Evolutionary conservation across 2,113 vertebrate species (phyloP), one percentile per base, ranked within the genome.

Genomic region (Nesoenas mayeri): DNA sequence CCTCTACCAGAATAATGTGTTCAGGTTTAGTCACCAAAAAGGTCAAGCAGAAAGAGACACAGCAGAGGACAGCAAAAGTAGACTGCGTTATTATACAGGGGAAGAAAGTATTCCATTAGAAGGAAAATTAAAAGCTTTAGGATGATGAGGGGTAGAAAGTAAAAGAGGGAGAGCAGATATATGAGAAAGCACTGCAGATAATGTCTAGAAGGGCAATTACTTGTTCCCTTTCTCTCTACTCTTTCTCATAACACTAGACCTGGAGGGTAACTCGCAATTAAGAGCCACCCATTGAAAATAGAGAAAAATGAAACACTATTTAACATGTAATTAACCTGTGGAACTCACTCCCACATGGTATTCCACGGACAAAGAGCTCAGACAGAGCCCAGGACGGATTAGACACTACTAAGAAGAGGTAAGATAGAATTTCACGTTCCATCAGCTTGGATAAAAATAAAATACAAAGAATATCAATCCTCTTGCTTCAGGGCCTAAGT

Each of bases 381-480:
- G 91, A 56, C 25, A 84, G 77, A 86, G 65, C 40, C 31, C 51
- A 60, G 79, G 69, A 93, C 94, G 73, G 69, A 84, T 96, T 86
- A 96, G 93, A 81, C 53, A 44, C 34, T 47, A 54, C 79, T 84
- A 78, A 88, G 95, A 88, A 78, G 80, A 81, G 31, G 70, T 75
- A 88, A 96, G 91, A 75, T 40, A 94, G 77, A 77, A 87, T 93
- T 93, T 95, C 6, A 20, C 1, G 7, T 91, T 92, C 70, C 21
- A 79, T 70, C 84, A 91, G 91, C 80, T 47, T 81, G 85, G 95
- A 87, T 95, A 93, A 96, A 95, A 95, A 95, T 93, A 92, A 92
- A 91, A 72, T 78, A 96, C 56, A 94, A 95, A 94, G 96, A 84
- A 64, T 96, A 96, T 86, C 88, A 95, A 56, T 84, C 62, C 91